Evolutionary conservation across 2,888 invertebrate species (phyloP), one percentile per base, ranked within the genome.

Genomic region (Eumerus sabulonum): DNA sequence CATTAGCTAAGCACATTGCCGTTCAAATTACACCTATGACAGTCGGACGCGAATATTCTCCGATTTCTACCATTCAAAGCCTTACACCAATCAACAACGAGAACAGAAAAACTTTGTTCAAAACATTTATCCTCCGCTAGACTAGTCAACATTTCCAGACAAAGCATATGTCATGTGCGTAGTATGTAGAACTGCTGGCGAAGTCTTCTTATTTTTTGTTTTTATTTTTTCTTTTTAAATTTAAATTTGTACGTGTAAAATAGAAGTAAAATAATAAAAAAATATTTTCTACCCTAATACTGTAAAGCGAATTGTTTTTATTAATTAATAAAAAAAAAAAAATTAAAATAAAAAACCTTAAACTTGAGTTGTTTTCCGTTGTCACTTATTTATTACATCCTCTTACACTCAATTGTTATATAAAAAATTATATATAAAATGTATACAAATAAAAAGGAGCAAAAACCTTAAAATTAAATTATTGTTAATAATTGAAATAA

Each of bases 271-370:
- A 42, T 35, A 59, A 27, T 27, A 51, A 76, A 57, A 53, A 62
- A 57, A 54, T 72, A 64, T 62, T 51, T 62, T 62, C 35, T 62
- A 59, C 71, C 70, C 59, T 70, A 73, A 77, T 77, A 68, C 68
- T 77, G 68, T 53, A 77, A n/a, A 81, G 76, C 62, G 56, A 77
- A 72, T 67, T 72, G 2, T 51, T 71, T 47, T 53, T 53, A 50
- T 13, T 63, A 73, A 50, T 36, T 16, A 51, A 51, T 60, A 66
- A 19, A 44, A 51, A n/a, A 36, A 13, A 19, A 16, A 42, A 51
- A 81, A 85, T 83, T 68, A 50, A 35, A 40, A 40, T 40, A 62
- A 62, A 66, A 71, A 40, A 77, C 50, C 60, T 72, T 70, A 48
- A 19, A 54, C 35, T 70, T 72, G 66, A 66, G 57, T 77, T 64